Evolutionary conservation across 23 tunicate species (phyloP).

Genomic region (Phallusia fumigata): DNA sequence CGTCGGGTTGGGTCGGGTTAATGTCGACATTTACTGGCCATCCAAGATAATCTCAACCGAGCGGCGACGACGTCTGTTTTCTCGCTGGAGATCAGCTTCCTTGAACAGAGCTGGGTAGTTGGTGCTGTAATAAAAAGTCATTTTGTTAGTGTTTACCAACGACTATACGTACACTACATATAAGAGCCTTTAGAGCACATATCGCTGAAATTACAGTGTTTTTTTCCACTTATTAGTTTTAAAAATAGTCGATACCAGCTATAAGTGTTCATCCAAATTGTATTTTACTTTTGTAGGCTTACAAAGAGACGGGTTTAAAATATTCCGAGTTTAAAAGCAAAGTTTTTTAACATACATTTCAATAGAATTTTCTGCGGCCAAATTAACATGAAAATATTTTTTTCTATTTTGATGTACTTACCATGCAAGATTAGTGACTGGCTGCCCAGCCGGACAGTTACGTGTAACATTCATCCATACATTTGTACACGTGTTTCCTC

Average conservation of each 20-base stretch:
- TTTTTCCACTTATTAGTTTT: too few relatives aligned
- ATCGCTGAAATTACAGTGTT: too few relatives aligned
- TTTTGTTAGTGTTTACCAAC: too few relatives aligned
- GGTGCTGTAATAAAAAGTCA: not conserved
- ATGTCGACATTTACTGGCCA: too few relatives aligned
- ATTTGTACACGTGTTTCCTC: constrained; percentile 34
- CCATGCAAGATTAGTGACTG: not conserved
- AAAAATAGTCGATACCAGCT: too few relatives aligned
- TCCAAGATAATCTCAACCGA: not conserved
- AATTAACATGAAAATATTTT: not conserved
- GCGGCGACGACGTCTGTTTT: not conserved
- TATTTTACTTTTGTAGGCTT: too few relatives aligned
- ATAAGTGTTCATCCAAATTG: too few relatives aligned
- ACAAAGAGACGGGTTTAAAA: too few relatives aligned
- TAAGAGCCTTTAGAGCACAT: too few relatives aligned
- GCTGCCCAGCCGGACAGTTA: constrained; percentile 20
- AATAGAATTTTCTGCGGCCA: not conserved
- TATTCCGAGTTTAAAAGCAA: too few relatives aligned
- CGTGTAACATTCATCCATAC: constrained; percentile 28
- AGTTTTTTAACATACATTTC: not conserved
- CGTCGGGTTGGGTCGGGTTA: too few relatives aligned
- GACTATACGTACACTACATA: too few relatives aligned
- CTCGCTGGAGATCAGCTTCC: not conserved
- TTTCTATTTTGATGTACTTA: not conserved
- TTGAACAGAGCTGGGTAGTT: not conserved